Evolutionary conservation across 2,888 invertebrate species (phyloP).

Genomic region (Zonitis immaculata): DNA sequence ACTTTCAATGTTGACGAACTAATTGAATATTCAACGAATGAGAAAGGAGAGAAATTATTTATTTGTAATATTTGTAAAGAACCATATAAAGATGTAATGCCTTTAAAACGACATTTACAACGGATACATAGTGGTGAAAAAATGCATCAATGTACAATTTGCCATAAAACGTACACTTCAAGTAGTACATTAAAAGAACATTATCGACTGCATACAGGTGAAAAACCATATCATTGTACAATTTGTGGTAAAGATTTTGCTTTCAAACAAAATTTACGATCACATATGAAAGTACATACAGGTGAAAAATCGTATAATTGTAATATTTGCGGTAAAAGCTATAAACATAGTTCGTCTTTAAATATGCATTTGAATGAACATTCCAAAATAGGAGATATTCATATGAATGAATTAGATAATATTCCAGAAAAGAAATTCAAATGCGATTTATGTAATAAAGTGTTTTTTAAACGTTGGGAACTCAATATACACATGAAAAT

Average conservation of each 20-base stretch:
- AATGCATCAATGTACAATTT: too few relatives aligned
- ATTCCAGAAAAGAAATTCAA: too few relatives aligned
- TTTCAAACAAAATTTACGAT: background rate
- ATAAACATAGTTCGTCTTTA: too few relatives aligned
- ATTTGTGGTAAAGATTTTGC: background rate
- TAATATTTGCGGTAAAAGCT: background rate
- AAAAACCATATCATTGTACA: background rate
- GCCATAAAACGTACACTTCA: background rate
- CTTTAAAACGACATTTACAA: background rate
- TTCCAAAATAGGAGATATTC: background rate
- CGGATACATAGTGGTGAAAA: too few relatives aligned
- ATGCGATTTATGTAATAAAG: background rate
- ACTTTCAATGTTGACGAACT: too few relatives aligned
- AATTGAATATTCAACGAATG: too few relatives aligned
- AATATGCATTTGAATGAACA: background rate
- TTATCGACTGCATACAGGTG: background rate
- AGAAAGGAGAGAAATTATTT: too few relatives aligned
- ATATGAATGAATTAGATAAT: too few relatives aligned
- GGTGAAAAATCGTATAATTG: background rate
- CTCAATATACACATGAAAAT: background rate
- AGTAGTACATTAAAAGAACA: background rate
- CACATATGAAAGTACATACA: background rate
- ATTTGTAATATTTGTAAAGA: too few relatives aligned
- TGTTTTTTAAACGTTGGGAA: too few relatives aligned
- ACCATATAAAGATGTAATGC: too few relatives aligned